Evolutionary conservation across 1,140 invertebrate genomes (phyloP).

Genomic region (Pemphigus obesinymphae): DNA sequence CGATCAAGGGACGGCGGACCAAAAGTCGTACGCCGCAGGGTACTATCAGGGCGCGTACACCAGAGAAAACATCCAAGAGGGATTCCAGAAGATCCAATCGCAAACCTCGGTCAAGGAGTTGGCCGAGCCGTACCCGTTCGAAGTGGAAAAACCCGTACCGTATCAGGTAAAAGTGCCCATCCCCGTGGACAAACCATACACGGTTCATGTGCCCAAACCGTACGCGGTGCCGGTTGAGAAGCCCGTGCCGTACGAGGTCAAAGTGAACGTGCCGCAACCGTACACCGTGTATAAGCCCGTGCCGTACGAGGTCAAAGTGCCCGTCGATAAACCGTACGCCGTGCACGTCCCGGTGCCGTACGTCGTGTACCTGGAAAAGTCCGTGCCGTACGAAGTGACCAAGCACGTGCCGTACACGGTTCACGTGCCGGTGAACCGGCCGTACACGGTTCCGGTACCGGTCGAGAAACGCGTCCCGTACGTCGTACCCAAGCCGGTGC

Average conservation of each 20-base stretch:
- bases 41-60: no score
- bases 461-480: constrained; percentile 58
- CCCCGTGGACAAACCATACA: constrained; percentile 49
- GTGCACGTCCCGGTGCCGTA: constrained; percentile 67
- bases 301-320: constrained; percentile 57
- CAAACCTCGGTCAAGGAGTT: constrained; percentile 60
- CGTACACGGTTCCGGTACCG: constrained; percentile 57
- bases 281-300: constrained; percentile 50
- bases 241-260: constrained; percentile 53
- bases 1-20: no score
- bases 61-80: no score
- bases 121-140: constrained; percentile 63
- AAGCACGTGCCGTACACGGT: constrained; percentile 58
- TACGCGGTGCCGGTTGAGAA: constrained; percentile 62
- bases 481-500: constrained; percentile 67
- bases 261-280: constrained; percentile 52
- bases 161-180: constrained; percentile 64
- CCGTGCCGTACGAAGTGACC: constrained; percentile 53
- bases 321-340: constrained; percentile 69
- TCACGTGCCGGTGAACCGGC: constrained; percentile 73
- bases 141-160: constrained; percentile 66
- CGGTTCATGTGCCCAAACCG: constrained; percentile 55
- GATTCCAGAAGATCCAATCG: constrained; percentile 55
- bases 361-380: constrained; percentile 68
- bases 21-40: no score